A percentile compares a stretch with the other conserved stretches of the same genome.
Evolutionary conservation across 2,888 invertebrate species (phyloP).

Genomic region (Hydropsyche betteni): DNA sequence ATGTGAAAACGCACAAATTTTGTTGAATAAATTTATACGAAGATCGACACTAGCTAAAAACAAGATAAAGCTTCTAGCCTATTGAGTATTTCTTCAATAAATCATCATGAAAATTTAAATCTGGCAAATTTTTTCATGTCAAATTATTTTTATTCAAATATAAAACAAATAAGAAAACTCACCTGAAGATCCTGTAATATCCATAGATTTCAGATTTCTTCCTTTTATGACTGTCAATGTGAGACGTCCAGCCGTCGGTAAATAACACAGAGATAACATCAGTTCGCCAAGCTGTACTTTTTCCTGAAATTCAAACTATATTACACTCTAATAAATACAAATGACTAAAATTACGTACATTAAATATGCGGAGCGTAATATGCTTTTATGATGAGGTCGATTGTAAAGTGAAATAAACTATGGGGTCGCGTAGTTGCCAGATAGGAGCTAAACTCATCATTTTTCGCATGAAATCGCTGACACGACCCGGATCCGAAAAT

Average conservation of each 20-base stretch:
- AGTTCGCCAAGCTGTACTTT: conserved; percentile 90
- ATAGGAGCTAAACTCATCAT: too few species aligned
- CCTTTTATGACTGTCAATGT: conserved; percentile 93
- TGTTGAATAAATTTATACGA: background rate
- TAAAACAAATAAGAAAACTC: conserved; percentile 52
- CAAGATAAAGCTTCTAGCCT: too few species aligned
- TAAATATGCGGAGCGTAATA: background rate
- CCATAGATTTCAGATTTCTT: conserved; percentile 90
- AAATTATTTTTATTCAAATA: too few species aligned
- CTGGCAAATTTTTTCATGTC: too few species aligned
- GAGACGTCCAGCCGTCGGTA: conserved; percentile 89
- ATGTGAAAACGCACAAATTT: background rate
- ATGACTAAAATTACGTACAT: too few species aligned
- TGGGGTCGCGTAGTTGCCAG: too few species aligned
- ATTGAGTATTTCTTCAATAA: too few species aligned
- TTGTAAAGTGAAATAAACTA: too few species aligned
- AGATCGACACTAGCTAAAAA: too few species aligned
- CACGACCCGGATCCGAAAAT: too few species aligned
- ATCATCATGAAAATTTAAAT: too few species aligned
- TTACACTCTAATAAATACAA: conserved; percentile 16
- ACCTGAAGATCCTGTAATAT: conserved; percentile 93
- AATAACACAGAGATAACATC: conserved; percentile 90
- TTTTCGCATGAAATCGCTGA: too few species aligned
- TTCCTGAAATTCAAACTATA: conserved; percentile 66
- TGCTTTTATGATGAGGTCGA: background rate